A percentile compares a stretch with the other conserved stretches of the same genome.
Conservation (phyloP, 2,113 vertebrate species). For the Axis porcinus region DNA sequence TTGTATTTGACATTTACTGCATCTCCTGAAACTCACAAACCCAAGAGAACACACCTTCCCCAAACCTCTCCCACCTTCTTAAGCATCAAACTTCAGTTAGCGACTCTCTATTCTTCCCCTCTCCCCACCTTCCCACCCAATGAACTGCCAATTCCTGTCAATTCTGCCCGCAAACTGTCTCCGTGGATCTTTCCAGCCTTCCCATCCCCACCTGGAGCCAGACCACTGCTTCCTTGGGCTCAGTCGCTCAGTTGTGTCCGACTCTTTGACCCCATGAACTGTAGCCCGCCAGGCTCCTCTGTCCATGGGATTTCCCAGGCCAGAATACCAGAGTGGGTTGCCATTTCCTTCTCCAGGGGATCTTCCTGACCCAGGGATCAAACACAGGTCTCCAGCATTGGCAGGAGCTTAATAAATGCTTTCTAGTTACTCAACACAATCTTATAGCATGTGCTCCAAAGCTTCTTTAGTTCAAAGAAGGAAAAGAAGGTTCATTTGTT, state of each 20-base stretch:
- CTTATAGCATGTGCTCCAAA: neutral
- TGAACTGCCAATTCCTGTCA: neutral
- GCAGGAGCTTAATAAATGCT: neutral
- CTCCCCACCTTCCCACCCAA: neutral
- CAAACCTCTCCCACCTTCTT: neutral
- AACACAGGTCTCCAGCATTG: neutral
- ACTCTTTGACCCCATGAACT: neutral
- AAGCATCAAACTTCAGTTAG: neutral
- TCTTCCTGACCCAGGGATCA: neutral
- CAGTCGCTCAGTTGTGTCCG: neutral
- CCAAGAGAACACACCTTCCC: neutral
- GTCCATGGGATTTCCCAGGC: neutral
- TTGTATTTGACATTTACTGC: neutral
- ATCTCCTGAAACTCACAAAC: neutral
- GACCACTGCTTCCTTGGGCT: neutral
- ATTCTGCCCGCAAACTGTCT: neutral
- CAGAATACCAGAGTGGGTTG: neutral
- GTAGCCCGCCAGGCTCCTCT: neutral
- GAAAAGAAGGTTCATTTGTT: neutral
- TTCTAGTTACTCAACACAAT: neutral
- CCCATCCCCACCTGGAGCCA: neutral
- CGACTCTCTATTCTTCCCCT: neutral
- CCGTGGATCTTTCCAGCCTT: neutral
- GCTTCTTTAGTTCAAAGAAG: conserved; percentile 7
- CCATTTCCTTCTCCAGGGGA: neutral